Percentiles rank a stretch among this genome's conserved stretches.
These are phyloP conservation scores for Drosophila pseudotakahashii DNA, from an alignment of 2,888 invertebrate genomes.

Conservation along the genomic window DNA sequence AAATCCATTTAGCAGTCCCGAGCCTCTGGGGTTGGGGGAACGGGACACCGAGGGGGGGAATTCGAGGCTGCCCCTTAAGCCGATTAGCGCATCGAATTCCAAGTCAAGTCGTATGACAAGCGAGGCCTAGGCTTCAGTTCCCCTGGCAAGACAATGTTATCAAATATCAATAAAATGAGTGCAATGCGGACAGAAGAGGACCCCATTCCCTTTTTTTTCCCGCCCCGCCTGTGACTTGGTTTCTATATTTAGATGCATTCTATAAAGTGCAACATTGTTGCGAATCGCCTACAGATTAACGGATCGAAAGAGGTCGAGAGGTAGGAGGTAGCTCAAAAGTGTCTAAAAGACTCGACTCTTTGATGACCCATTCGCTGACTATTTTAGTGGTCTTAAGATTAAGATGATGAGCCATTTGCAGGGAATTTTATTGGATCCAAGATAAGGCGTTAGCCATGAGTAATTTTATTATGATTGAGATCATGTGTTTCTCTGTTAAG, in stretches of 20 bases:
- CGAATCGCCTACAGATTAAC: constrained; percentile 65
- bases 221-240: too few relatives aligned
- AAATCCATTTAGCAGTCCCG: constrained; percentile 69
- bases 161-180: constrained; percentile 70
- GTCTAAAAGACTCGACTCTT: background rate
- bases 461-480: background rate
- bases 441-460: background rate
- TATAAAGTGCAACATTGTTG: constrained; percentile 60
- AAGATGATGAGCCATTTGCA: background rate
- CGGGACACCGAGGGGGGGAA: background rate
- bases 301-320: constrained; percentile 32
- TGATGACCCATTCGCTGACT: constrained; percentile 2
- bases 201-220: constrained; percentile 17
- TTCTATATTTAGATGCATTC: constrained; percentile 55
- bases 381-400: constrained; percentile 1
- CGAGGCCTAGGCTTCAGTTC: constrained; percentile 17
- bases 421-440: background rate
- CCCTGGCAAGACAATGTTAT: constrained; percentile 67
- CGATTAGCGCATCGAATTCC: constrained; percentile 63
- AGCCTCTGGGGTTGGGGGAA: background rate
- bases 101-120: constrained; percentile 34
- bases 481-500: background rate
- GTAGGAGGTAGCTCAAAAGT: background rate
- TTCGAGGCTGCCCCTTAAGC: constrained; percentile 58
- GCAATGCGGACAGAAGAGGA: constrained; percentile 25